Evolutionary conservation across 1,140 invertebrate genomes (phyloP).

Genomic region (Coenobita brevimanus): DNA sequence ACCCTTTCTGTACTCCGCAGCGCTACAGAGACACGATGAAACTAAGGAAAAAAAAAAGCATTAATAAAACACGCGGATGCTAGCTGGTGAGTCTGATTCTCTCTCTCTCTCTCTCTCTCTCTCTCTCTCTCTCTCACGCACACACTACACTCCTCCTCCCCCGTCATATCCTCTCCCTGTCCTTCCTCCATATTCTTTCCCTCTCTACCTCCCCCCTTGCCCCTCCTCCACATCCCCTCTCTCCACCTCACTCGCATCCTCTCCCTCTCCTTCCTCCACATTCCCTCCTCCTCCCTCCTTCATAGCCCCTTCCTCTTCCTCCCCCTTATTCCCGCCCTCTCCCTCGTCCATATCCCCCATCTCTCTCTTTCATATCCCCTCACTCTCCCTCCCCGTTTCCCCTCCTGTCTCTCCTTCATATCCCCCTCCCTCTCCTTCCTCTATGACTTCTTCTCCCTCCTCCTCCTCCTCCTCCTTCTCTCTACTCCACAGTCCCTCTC

Average conservation of each 20-base stretch:
- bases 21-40: neutral
- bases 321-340: neutral
- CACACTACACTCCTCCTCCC: too few relatives aligned
- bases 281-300: neutral
- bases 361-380: too few relatives aligned
- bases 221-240: too few relatives aligned
- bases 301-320: neutral
- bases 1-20: neutral
- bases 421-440: neutral
- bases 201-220: neutral
- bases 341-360: neutral
- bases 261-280: neutral
- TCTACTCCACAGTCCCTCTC: neutral
- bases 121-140: neutral
- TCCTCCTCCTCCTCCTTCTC: neutral
- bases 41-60: too few relatives aligned
- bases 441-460: neutral
- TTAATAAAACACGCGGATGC: too few relatives aligned
- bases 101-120: constrained; percentile 1
- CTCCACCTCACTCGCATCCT: too few relatives aligned
- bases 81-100: too few relatives aligned
- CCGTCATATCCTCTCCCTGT: neutral
- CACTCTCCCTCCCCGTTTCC: too few relatives aligned
- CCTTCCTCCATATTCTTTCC: neutral
- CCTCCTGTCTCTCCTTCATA: neutral